These are phyloP conservation scores for Neopelma chrysocephalum DNA, from an alignment of 2,797 vertebrate genomes.

Conservation along the genomic window DNA sequence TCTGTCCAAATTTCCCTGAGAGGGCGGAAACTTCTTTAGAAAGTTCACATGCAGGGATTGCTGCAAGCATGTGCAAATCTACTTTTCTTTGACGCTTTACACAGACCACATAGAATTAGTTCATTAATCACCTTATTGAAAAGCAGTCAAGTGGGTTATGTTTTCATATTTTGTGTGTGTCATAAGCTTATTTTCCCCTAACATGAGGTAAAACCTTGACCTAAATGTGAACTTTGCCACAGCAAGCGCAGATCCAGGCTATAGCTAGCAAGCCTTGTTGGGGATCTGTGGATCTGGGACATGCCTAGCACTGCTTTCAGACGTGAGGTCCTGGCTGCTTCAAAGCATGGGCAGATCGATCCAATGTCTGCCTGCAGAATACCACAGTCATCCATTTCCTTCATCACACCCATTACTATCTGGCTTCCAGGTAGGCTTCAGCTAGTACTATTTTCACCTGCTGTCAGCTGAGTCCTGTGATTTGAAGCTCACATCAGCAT, in stretches of 20 bases:
- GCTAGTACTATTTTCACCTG: neutral
- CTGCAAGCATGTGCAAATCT: neutral
- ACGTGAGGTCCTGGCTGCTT: neutral
- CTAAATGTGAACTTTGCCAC: neutral
- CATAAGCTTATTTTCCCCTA: neutral
- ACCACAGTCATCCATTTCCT: rapidly evolving
- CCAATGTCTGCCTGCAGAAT: neutral
- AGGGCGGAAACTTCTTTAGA: neutral
- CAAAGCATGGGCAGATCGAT: neutral
- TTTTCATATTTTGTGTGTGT: neutral
- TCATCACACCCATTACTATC: neutral
- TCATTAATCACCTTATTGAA: neutral
- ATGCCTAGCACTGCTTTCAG: neutral
- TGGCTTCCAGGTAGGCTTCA: neutral
- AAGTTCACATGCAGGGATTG: neutral
- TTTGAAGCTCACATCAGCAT: neutral
- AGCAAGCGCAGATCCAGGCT: rapidly evolving
- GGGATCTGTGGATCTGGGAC: neutral
- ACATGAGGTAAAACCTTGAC: neutral
- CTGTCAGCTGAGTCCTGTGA: neutral
- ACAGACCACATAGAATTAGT: neutral
- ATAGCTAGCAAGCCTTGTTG: rapidly evolving
- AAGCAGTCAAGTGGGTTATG: neutral
- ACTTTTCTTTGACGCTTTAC: neutral
- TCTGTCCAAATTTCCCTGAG: neutral